Evolutionary conservation across 2,888 invertebrate species (phyloP), one percentile per base, ranked within the genome.

Genomic region (Morpho achilles): DNA sequence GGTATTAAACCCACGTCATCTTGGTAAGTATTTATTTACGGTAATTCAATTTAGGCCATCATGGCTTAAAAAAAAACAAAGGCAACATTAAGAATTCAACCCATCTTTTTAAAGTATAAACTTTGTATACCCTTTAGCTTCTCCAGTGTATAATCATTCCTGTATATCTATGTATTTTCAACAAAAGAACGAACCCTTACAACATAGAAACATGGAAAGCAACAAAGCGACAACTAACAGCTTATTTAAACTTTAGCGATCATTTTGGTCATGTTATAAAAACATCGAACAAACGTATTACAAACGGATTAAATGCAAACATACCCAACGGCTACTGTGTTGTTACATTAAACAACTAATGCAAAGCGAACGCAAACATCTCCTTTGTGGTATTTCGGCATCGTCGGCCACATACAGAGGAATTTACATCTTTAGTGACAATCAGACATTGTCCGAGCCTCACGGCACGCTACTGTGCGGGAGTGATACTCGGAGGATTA

Each of bases 281-380:
- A 78, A 83, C 82, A 80, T 74, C 68, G 72, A 69, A 80, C 77
- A 81, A 80, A 80, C 75, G 73, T 73, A 81, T 80, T 76, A 84
- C 82, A 86, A 82, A 84, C 79, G 82, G 88, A 89, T 89, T 89
- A 88, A 82, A 82, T 73, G 79, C 81, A 84, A 87, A 87, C 87
- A 87, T 75, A 76, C 75, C 75, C 76, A 71, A 71, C 77, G 79
- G 84, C 84, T 78, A 74, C 74, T 70, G 80, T 77, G 78, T 75
- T 78, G 79, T 72, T 77, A 79, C 76, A 80, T 70, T 80, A 87
- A 85, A 87, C 85, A 87, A 77, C 75, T 76, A 77, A 80, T 83
- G 79, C 77, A 81, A 81, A 81, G 69, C 76, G 77, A 76, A 82
- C 76, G 77, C 80, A 87, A 89, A 89, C 87, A 87, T 77, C 75